Base-by-base conservation (phyloP, 2,888 invertebrate genomes). In the Agonopterix heracliana region DNA sequence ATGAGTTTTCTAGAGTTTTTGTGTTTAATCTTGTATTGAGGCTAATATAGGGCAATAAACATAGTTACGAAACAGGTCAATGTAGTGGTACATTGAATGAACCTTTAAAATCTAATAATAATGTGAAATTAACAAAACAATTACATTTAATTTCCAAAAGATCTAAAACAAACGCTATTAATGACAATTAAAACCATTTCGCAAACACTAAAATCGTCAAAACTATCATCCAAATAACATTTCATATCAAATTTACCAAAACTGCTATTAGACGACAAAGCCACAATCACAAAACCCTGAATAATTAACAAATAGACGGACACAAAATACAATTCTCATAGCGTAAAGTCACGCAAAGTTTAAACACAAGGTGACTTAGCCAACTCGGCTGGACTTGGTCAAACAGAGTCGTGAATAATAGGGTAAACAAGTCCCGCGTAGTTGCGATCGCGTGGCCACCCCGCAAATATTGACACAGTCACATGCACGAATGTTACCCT, bases 381-480 rank as follows among this genome's bases (percentile, higher is more conserved):
- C 53, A 51, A 56, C 59, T 57, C 55, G 36, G 38, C 43, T 47
- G 13, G 17, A 42, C 42, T 34, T 45, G 69, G 65, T 55, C 78
- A 86, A 86, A 86, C 81, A 86, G 51, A 54, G 69, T 68, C 54
- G 73, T 85, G 83, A 85, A 85, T 83, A 84, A 83, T 78, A 78
- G 71, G 69, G 77, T 68, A 85, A 85, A 87, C 78, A 84, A 49
- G 54, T 54, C 47, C 53, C 53, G 58, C 61, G 62, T 75, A 78
- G 77, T 76, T 78, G 81, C 82, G 85, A 73, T 76, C 64, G 69
- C 62, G 62, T 64, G 68, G 64, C 61, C 69, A 58, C 64, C 65
- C 51, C 62, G 78, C 74, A 75, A 88, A 88, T 85, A 87, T 88
- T 88, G 77, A 78, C 78, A 57, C 49, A 54, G 63, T 68, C 68